Conservation (phyloP, 1,140 invertebrate genomes). For the Daktulosphaira vitifoliae region DNA sequence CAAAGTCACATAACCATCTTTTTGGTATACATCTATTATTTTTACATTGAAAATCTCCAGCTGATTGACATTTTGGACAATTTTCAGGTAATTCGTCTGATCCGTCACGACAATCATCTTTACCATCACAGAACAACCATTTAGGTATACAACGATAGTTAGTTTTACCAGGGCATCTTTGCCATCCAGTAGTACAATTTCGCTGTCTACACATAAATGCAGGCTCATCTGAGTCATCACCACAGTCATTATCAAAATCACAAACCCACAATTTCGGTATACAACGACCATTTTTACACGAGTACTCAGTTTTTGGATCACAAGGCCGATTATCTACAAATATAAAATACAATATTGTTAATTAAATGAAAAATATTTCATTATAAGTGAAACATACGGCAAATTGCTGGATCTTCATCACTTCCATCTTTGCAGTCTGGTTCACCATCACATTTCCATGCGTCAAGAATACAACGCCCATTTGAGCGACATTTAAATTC, state of each 20-base stretch:
- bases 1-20: conserved; percentile 91
- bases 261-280: conserved; percentile 95
- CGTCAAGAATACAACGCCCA: conserved; percentile 83
- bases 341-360: no score
- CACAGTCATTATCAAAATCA: conserved; percentile 86
- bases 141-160: conserved; percentile 91
- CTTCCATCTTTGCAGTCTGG: conserved; percentile 89
- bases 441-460: conserved; percentile 94
- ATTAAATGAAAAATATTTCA: no score
- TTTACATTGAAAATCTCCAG: conserved; percentile 84
- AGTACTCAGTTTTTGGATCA: conserved; percentile 72
- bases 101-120: conserved; percentile 82
- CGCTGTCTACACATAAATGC: conserved; percentile 81
- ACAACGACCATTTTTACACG: conserved; percentile 85
- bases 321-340: conserved; percentile 74
- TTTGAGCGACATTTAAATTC: conserved; percentile 88
- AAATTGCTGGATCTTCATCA: conserved; percentile 82
- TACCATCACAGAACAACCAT: conserved; percentile 91
- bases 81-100: conserved; percentile 81
- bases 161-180: conserved; percentile 75
- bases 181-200: conserved; percentile 87
- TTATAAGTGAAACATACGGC: conserved; percentile 53
- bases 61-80: conserved; percentile 77
- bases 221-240: conserved; percentile 89
- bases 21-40: conserved; percentile 89